Conservation (phyloP, 1,140 invertebrate species). For the Philaenus spumarius region DNA sequence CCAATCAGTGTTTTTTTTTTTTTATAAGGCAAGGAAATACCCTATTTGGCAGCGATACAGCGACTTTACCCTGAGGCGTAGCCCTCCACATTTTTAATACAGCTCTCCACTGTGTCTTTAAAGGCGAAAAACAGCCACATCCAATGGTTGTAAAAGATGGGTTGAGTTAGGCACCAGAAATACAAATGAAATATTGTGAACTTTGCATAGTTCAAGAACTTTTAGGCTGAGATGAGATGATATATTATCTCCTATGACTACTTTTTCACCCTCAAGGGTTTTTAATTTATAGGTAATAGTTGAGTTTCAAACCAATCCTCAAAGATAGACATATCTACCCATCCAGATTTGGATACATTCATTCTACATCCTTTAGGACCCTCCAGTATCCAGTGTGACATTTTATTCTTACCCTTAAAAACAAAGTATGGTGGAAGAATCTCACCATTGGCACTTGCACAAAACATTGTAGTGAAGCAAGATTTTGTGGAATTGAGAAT, state of each 20-base stretch:
- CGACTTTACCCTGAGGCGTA: too few relatives aligned
- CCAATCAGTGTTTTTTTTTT: too few relatives aligned
- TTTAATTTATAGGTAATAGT: constrained; percentile 28
- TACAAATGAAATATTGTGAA: constrained; percentile 36
- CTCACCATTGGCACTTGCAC: neutral
- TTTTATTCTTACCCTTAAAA: too few relatives aligned
- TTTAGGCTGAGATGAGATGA: constrained; percentile 33
- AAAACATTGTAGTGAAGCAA: neutral
- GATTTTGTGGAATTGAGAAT: neutral
- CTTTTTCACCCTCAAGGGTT: constrained; percentile 30
- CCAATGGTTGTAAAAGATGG: constrained; percentile 39
- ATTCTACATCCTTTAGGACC: neutral
- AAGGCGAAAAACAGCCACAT: constrained; percentile 35
- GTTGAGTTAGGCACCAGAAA: constrained; percentile 38
- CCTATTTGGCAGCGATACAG: too few relatives aligned
- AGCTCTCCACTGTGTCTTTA: constrained; percentile 35
- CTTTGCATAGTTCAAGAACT: constrained; percentile 31
- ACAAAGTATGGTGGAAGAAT: neutral
- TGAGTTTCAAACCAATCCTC: constrained; percentile 31
- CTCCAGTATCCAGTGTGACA: neutral
- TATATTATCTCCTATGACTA: constrained; percentile 38
- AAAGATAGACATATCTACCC: constrained; percentile 34
- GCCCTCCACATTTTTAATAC: constrained; percentile 33
- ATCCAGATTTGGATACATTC: constrained; percentile 21
- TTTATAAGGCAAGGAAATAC: too few relatives aligned